Base-by-base conservation (phyloP, 2,888 invertebrate genomes). In the Baronia brevicornis region DNA sequence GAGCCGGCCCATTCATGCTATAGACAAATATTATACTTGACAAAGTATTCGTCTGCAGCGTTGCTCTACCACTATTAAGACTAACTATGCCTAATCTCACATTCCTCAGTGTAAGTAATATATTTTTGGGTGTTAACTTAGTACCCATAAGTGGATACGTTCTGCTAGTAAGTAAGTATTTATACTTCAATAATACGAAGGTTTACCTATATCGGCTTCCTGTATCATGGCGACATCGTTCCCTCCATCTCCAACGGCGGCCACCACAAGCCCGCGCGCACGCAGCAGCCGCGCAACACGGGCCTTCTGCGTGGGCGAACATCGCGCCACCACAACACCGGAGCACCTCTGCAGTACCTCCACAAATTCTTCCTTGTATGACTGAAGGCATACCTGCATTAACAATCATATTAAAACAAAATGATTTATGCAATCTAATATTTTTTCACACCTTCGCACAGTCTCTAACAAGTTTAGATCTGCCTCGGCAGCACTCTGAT, bases 151-250 rank as follows among this genome's bases (percentile, higher is more conserved):
- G n/a, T n/a, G n/a, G n/a, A n/a, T n/a, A n/a, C n/a, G n/a, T n/a
- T n/a, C n/a, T n/a, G n/a, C n/a, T n/a, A n/a, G n/a, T n/a, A n/a
- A n/a, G n/a, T n/a, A n/a, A n/a, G n/a, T n/a, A n/a, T n/a, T n/a
- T n/a, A n/a, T n/a, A n/a, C n/a, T n/a, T n/a, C n/a, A n/a, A n/a
- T n/a, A n/a, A n/a, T n/a, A n/a, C n/a, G n/a, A 3, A 4, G 13
- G 27, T 26, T 88, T 57, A 59, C 97, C 97, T 2, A 97, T 94
- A 60, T 98, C 96, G 0, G 97, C 96, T 60, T 96, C 96, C 67
- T 96, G 96, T 60, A 98, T 97, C 98, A 98, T 98, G 37, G 84
- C 82, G 11, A 98, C 97, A 67, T 98, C 98, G 67, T 98, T 98
- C 21, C 97, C 98, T 1, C 98, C 98, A 70, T 98, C 98, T 0